Conservation (phyloP, 2,113 vertebrate genomes). For the Nematolebias whitei region DNA sequence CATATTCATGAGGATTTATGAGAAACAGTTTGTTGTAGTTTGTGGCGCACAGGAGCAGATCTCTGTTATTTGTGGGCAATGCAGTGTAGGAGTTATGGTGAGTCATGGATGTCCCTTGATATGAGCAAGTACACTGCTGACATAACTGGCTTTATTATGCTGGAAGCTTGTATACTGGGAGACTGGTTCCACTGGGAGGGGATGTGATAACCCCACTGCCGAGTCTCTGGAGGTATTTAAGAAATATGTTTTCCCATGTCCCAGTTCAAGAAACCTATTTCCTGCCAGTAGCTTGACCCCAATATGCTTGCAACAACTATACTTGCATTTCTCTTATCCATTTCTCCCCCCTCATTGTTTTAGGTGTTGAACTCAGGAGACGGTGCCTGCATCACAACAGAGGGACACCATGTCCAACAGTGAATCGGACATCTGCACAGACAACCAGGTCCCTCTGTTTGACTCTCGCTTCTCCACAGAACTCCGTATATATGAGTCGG, state of each 20-base stretch:
- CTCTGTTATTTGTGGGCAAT: constrained; percentile 17
- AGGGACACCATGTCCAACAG: constrained; percentile 76
- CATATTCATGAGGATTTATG: neutral
- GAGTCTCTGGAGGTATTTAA: constrained; percentile 31
- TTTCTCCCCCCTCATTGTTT: constrained; percentile 30
- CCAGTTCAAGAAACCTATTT: neutral
- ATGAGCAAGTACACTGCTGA: constrained; percentile 11
- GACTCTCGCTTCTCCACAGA: constrained; percentile 77
- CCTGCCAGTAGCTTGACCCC: neutral
- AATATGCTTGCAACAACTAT: neutral
- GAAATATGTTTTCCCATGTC: neutral
- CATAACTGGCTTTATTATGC: neutral
- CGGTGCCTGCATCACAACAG: neutral
- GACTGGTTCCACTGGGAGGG: constrained; percentile 4
- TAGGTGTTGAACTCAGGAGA: constrained; percentile 36
- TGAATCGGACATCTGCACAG: constrained; percentile 65
- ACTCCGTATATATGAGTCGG: constrained; percentile 65
- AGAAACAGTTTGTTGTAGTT: constrained; percentile 7
- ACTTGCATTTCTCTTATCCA: neutral
- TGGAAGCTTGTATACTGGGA: neutral
- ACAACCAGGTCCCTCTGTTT: constrained; percentile 68
- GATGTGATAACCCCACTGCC: too few relatives aligned
- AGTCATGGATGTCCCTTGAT: constrained; percentile 50
- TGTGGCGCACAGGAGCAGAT: constrained; percentile 25
- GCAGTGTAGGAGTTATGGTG: constrained; percentile 44